Base-by-base conservation (phyloP, 1,140 invertebrate species). In the Hetaerina americana region DNA sequence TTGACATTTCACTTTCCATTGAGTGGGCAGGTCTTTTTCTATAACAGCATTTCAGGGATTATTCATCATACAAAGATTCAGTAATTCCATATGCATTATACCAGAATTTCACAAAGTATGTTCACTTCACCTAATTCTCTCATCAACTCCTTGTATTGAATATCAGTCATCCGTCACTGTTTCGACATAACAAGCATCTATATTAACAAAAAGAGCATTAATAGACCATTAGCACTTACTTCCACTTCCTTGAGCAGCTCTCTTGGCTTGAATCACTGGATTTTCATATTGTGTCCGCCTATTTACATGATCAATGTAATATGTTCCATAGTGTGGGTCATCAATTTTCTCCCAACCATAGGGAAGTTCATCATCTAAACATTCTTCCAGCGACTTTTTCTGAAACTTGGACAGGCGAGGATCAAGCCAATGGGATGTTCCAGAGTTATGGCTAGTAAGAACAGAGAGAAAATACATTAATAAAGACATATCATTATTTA, bases 291-390 rank as follows among this genome's bases (percentile, higher is more conserved):
- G 97, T 1, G 97, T 99, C 77, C 93, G 85, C 78, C 96, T 87
- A 82, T 99, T 98, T 0, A 99, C 95, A 85, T 99, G 97, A 81
- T 99, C 97, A 70, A 99, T 98, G 81, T 97, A 99, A 78, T 99
- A 99, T 66, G 95, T 97, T 18, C 97, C 97, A 82, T 98, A 98
- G 78, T 96, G 87, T 6, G 95, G 94, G 83, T 99, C 97, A 75
- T 97, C 94, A 27, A 99, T 98, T 82, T 95, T 91, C 80, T 99
- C 97, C 97, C 97, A 99, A 22, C 97, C 97, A 81, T 95, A 97
- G 0, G 97, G 97, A 72, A 99, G 83, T 80, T 97, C 95, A 80
- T 96, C 92, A 77, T 96, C 94, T n/a, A 89, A 85, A 81, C 94
- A 96, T 79, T 97, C 94, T 79, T 94, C 92, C 0, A 96, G 82